Conservation (phyloP, 2,113 vertebrate genomes). For the Grallaria varia region DNA sequence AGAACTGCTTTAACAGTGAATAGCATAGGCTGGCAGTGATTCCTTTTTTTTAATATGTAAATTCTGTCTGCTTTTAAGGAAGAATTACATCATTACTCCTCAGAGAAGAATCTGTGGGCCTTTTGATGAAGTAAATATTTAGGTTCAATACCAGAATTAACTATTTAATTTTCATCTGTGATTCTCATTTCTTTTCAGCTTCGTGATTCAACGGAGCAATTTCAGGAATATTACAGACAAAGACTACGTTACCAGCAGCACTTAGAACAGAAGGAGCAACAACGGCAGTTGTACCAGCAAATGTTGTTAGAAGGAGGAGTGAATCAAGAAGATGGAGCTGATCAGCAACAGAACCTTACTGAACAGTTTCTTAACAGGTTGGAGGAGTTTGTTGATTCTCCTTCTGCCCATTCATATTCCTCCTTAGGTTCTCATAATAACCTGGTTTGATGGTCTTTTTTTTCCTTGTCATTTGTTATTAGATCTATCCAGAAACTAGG, state of each 20-base stretch:
- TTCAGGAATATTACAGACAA: conserved; percentile 95
- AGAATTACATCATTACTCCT: background rate
- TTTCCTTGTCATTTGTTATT: background rate
- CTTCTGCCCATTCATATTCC: background rate
- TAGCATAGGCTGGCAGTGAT: background rate
- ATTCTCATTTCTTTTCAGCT: conserved; percentile 75
- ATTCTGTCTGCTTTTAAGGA: background rate
- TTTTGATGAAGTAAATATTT: background rate
- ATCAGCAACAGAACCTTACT: conserved; percentile 89
- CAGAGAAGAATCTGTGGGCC: background rate
- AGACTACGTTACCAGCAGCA: conserved; percentile 96
- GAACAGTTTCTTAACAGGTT: conserved; percentile 96
- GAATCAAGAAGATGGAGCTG: conserved; percentile 83
- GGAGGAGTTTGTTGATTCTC: background rate
- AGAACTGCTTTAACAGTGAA: background rate
- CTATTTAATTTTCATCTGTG: background rate
- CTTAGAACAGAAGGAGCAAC: conserved; percentile 96
- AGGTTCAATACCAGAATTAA: background rate
- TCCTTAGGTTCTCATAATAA: background rate
- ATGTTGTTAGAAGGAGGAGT: conserved; percentile 97
- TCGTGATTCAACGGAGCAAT: conserved; percentile 91
- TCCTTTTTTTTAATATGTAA: background rate
- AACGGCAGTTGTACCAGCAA: conserved; percentile 93
- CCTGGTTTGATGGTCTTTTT: background rate
- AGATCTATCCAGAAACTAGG: conserved; percentile 97